A percentile compares a stretch with the other conserved stretches of the same genome.
Conservation (phyloP, 2,888 invertebrate species). For the Lepidocyrtinus sp. region DNA sequence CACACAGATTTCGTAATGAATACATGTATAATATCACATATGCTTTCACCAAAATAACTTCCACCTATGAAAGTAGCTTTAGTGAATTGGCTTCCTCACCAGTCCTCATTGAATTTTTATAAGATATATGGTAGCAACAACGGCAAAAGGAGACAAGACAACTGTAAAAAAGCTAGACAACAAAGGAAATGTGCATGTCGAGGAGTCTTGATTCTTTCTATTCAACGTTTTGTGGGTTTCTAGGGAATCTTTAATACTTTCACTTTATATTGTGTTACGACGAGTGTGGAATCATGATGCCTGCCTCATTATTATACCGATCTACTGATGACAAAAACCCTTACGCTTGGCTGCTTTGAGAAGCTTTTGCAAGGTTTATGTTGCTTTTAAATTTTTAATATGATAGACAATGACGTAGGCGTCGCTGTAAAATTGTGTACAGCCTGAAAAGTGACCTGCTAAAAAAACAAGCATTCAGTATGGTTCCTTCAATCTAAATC, state of each 20-base stretch:
- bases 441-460: too few relatives aligned
- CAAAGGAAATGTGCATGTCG: neutral
- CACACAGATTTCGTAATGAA: slow-evolving; percentile 33
- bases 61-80: neutral
- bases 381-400: too few relatives aligned
- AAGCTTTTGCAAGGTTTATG: too few relatives aligned
- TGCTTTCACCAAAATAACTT: slow-evolving; percentile 24
- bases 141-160: neutral
- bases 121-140: slow-evolving; percentile 8
- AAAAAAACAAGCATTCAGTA: too few relatives aligned
- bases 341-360: too few relatives aligned
- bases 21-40: slow-evolving; percentile 31
- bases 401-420: too few relatives aligned
- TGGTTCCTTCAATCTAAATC: too few relatives aligned
- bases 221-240: slow-evolving; percentile 26
- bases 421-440: too few relatives aligned
- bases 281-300: neutral
- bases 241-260: slow-evolving; percentile 5
- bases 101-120: slow-evolving; percentile 13
- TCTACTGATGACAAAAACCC: too few relatives aligned
- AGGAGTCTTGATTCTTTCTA: slow-evolving; percentile 1
- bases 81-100: neutral
- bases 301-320: too few relatives aligned
- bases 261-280: neutral
- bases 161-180: slow-evolving; percentile 20